These are phyloP conservation scores for Parus major DNA, from an alignment of 2,113 vertebrate genomes.

Conservation along the genomic window DNA sequence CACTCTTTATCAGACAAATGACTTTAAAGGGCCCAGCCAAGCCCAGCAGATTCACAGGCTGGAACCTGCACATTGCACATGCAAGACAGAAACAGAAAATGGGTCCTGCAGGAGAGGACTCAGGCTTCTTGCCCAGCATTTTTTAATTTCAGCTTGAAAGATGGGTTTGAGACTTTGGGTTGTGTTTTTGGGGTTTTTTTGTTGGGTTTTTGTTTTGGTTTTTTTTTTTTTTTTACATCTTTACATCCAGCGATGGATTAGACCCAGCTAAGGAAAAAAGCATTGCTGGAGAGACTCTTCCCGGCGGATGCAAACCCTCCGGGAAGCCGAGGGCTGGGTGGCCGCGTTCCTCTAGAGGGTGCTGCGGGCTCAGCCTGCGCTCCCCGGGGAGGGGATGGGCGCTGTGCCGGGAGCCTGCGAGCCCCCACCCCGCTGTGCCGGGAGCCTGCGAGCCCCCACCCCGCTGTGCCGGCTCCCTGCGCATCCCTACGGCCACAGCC, in stretches of 20 bases:
- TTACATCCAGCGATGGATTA: too few species aligned
- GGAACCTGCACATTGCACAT: accelerated
- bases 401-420: neutral
- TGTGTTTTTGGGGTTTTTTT: neutral
- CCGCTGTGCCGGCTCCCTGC: neutral
- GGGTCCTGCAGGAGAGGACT: neutral
- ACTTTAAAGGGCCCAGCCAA: neutral
- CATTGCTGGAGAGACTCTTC: accelerated
- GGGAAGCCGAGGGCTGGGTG: neutral
- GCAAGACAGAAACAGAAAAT: neutral
- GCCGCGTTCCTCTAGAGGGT: slow-evolving; percentile 68
- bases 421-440: neutral
- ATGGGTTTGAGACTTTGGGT: neutral
- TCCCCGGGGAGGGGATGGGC: accelerated
- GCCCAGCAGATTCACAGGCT: neutral
- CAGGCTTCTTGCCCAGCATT: neutral
- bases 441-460: neutral
- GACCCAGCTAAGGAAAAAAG: neutral
- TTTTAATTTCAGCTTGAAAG: neutral
- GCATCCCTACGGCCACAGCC: accelerated
- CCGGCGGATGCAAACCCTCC: accelerated
- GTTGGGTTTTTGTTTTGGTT: too few species aligned
- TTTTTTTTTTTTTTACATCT: neutral
- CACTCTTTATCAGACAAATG: neutral
- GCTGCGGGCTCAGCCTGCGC: slow-evolving; percentile 51